Conservation (phyloP, 2,113 vertebrate genomes). For the Dascyllus trimaculatus region DNA sequence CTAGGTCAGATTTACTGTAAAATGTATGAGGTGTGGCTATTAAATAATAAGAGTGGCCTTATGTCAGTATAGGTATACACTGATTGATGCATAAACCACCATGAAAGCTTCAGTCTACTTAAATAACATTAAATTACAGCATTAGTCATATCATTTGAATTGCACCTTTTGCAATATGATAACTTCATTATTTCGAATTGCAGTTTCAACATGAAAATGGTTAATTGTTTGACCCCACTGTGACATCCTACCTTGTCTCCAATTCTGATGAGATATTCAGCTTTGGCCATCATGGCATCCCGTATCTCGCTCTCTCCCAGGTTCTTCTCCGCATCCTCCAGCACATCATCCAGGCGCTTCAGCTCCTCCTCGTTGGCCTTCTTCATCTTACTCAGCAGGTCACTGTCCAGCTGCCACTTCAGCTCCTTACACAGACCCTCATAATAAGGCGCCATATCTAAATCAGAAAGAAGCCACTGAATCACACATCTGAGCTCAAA, state of each 20-base stretch:
- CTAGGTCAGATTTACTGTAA: no score
- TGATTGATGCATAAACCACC: no score
- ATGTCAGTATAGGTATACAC: no score
- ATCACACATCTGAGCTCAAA: background rate
- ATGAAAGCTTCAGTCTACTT: no score
- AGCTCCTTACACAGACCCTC: slow-evolving; percentile 95
- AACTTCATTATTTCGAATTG: no score
- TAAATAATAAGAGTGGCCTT: no score
- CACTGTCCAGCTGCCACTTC: slow-evolving; percentile 91
- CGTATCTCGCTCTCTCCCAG: slow-evolving; percentile 97
- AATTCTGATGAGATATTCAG: slow-evolving; percentile 95
- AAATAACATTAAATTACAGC: no score
- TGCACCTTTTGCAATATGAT: no score
- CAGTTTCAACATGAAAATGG: background rate
- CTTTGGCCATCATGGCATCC: slow-evolving; percentile 97
- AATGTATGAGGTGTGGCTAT: no score
- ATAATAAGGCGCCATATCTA: slow-evolving; percentile 97
- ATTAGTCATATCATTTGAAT: no score
- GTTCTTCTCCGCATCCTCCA: slow-evolving; percentile 97
- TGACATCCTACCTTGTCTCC: slow-evolving; percentile 91
- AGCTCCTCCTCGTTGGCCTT: slow-evolving; percentile 95
- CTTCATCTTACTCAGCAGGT: slow-evolving; percentile 94
- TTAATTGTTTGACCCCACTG: background rate
- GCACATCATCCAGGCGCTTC: slow-evolving; percentile 91
- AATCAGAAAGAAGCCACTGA: background rate